Evolutionary conservation across 2,888 invertebrate species (phyloP).

Genomic region (Drosophila limbata): DNA sequence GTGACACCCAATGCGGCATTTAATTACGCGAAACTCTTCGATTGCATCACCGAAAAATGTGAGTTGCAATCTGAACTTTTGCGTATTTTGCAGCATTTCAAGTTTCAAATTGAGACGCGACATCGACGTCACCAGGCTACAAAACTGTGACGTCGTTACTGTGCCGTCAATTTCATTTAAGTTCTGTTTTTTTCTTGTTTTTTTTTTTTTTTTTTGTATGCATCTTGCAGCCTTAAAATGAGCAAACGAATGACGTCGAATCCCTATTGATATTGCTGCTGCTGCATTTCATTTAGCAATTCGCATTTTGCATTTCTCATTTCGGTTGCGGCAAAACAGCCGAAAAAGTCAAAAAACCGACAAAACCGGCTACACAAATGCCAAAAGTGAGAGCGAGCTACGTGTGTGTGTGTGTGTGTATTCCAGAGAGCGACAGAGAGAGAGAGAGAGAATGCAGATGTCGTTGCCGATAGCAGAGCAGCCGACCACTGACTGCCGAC

Average conservation of each 20-base stretch:
- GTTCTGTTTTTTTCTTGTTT: not conserved
- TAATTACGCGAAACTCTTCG: constrained; percentile 31
- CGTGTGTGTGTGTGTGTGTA: constrained; percentile 4
- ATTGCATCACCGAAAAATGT: constrained; percentile 69
- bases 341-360: constrained; percentile 36
- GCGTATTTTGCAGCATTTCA: constrained; percentile 26
- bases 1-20: constrained; percentile 24
- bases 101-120: constrained; percentile 20
- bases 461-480: constrained; percentile 29
- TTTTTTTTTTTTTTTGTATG: constrained; percentile 37
- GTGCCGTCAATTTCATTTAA: constrained; percentile 2
- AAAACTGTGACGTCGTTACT: constrained; percentile 54
- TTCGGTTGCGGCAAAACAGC: constrained; percentile 57
- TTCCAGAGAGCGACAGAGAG: constrained; percentile 22
- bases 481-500: constrained; percentile 23
- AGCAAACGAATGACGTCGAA: constrained; percentile 62
- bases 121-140: constrained; percentile 48
- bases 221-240: constrained; percentile 60
- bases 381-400: constrained; percentile 23
- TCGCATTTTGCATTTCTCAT: constrained; percentile 43
- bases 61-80: constrained; percentile 33
- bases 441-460: constrained; percentile 29
- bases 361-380: constrained; percentile 49
- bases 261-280: constrained; percentile 45
- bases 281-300: constrained; percentile 44